phyloP scores from a whole-genome alignment of 2,797 vertebrate genomes.

The Erpetoichthys calabaricus region DNA sequence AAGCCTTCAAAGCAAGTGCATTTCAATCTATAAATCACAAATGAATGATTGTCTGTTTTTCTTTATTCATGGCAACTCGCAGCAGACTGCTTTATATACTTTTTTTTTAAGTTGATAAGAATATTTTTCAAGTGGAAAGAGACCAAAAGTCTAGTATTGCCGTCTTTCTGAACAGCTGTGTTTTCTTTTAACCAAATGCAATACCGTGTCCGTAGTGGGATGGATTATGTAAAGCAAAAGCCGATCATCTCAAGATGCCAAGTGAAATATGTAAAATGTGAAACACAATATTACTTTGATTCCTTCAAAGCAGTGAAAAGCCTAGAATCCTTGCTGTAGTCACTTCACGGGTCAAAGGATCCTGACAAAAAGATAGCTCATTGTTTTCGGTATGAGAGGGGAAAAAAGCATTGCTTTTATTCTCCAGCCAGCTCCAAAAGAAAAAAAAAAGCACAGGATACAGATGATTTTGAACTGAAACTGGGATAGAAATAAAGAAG shows the following conservation, averaged over 20 bases:
- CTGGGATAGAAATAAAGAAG: conserved; percentile 26
- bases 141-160: conserved; percentile 1
- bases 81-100: background rate
- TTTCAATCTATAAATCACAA: no score
- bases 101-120: background rate
- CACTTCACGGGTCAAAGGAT: conserved; percentile 51
- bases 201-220: background rate
- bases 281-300: conserved; percentile 36
- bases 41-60: no score
- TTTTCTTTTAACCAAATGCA: conserved; percentile 1
- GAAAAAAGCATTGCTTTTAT: conserved; percentile 35
- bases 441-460: conserved; percentile 42
- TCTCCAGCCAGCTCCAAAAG: conserved; percentile 33
- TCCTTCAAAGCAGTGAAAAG: conserved; percentile 34
- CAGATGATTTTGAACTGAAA: conserved; percentile 33
- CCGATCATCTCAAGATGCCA: conserved; percentile 1
- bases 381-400: conserved; percentile 43
- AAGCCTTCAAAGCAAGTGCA: no score
- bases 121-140: background rate
- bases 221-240: background rate
- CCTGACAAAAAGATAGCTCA: conserved; percentile 50
- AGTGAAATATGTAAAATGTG: conserved; percentile 20
- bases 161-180: background rate
- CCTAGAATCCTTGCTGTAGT: conserved; percentile 42
- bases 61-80: no score